phyloP scores from a whole-genome alignment of 2,888 invertebrate genomes.

The Synanthedon vespiformis region DNA sequence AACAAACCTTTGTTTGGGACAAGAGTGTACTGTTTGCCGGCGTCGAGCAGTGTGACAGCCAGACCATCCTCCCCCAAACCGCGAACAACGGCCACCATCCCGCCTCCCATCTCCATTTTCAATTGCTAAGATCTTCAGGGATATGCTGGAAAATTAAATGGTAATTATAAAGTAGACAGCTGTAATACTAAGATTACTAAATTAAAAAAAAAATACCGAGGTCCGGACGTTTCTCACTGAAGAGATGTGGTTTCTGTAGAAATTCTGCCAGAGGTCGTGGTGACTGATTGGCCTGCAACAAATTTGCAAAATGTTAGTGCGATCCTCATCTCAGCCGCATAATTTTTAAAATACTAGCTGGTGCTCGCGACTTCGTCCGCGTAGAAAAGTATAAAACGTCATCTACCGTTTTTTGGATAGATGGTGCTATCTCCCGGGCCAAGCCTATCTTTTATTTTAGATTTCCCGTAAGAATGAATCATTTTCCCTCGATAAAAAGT shows the following conservation, averaged over 20 bases:
- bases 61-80: background rate
- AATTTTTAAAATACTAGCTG: no score
- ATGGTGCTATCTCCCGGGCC: no score
- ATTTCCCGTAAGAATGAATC: no score
- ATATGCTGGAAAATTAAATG: conserved; percentile 23
- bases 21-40: background rate
- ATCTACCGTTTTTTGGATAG: no score
- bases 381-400: no score
- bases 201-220: no score
- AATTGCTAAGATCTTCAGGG: conserved; percentile 15
- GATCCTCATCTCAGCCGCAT: no score
- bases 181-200: no score
- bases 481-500: no score
- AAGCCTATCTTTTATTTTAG: no score
- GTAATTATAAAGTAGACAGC: no score
- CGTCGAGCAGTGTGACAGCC: background rate
- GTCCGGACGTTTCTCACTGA: conserved; percentile 3
- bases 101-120: background rate
- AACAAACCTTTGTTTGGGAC: background rate
- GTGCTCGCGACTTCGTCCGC: no score
- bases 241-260: conserved; percentile 32
- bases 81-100: background rate
- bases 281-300: conserved; percentile 26
- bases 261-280: conserved; percentile 26
- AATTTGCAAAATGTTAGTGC: background rate